Evolutionary conservation across 1,140 invertebrate species (phyloP).

Genomic region (Gryllus bimaculatus): DNA sequence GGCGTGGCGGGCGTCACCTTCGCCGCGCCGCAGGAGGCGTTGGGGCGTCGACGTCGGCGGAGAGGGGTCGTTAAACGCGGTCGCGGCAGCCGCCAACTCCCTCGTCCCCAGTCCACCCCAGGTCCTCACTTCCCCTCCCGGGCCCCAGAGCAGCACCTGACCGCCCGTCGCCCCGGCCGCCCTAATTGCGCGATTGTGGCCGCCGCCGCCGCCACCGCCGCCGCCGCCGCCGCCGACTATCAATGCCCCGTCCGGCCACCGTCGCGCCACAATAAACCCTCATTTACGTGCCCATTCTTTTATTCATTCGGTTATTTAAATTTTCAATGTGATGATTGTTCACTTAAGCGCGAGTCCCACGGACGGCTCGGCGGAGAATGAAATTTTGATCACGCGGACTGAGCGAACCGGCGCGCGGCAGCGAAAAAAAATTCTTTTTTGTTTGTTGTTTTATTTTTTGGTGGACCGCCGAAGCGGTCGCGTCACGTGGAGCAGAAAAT

Average conservation of each 20-base stretch:
- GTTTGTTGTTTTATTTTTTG: no score
- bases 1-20: no score
- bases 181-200: background rate
- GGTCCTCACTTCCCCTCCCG: background rate
- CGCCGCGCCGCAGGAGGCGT: no score
- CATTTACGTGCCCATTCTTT: slow-evolving; percentile 4
- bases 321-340: slow-evolving; percentile 5
- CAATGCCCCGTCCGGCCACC: background rate
- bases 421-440: background rate
- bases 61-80: no score
- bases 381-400: background rate
- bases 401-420: background rate
- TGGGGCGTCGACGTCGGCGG: no score
- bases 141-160: background rate
- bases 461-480: background rate
- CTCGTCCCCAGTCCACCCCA: no score
- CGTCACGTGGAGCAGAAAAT: background rate
- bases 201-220: no score
- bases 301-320: slow-evolving; percentile 6
- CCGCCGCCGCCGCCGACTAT: background rate
- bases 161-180: no score
- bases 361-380: background rate
- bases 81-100: no score
- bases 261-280: background rate
- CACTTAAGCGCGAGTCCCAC: background rate